phyloP scores from a whole-genome alignment of 2,113 vertebrate species.

The Neogobius melanostomus region DNA sequence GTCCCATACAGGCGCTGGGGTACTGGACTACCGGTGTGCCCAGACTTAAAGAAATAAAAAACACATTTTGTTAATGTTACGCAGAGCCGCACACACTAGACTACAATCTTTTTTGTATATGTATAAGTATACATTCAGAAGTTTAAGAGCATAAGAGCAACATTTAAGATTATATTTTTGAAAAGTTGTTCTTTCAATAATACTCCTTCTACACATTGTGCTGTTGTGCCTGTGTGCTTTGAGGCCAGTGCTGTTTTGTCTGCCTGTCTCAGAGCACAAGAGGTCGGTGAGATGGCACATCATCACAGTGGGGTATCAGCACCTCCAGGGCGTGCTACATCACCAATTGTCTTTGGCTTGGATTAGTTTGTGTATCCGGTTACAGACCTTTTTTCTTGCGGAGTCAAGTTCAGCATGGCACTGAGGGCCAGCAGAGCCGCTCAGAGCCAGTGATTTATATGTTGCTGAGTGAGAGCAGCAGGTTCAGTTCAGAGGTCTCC shows the following conservation, averaged over 20 bases:
- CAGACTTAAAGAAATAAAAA: no score
- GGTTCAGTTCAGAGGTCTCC: slow-evolving; percentile 78
- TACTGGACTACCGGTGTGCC: no score
- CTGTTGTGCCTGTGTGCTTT: slow-evolving; percentile 34
- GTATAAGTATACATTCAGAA: no score
- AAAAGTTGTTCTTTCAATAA: no score
- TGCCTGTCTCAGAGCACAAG: slow-evolving; percentile 37
- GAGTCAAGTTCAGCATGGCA: slow-evolving; percentile 74
- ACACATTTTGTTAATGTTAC: no score
- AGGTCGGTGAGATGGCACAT: slow-evolving; percentile 54
- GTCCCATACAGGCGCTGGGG: slow-evolving; percentile 61
- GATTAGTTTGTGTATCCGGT: slow-evolving; percentile 78
- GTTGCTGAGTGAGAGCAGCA: slow-evolving; percentile 80
- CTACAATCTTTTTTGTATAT: no score
- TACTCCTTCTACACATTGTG: slow-evolving; percentile 20
- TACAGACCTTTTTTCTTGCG: slow-evolving; percentile 75
- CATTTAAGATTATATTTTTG: no score
- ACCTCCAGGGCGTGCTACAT: slow-evolving; percentile 60
- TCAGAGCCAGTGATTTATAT: slow-evolving; percentile 77
- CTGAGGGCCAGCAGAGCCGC: slow-evolving; percentile 67
- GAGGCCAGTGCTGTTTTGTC: slow-evolving; percentile 53
- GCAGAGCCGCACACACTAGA: no score
- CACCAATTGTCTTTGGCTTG: slow-evolving; percentile 75
- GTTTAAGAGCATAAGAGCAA: no score
- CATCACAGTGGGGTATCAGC: slow-evolving; percentile 56